Percentiles rank a stretch among this genome's conserved stretches.
phyloP scores from a whole-genome alignment of 2,888 invertebrate species.

The Heliconius aoede region DNA sequence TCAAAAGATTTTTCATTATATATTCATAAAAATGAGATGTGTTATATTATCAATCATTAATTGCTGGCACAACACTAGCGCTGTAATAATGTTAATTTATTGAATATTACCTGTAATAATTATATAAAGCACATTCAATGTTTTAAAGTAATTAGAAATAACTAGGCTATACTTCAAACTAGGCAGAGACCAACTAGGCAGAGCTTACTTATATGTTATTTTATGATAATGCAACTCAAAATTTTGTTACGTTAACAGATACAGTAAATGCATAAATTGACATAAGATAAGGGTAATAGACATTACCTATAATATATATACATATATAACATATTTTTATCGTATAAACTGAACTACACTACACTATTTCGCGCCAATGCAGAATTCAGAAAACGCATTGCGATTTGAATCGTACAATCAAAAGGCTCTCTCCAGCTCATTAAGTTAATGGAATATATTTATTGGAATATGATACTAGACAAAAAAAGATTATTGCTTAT shows the following conservation, averaged over 20 bases:
- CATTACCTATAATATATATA: not conserved
- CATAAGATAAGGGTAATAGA: not conserved
- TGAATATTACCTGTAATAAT: not conserved
- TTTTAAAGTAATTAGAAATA: not conserved
- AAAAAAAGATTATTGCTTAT: not conserved
- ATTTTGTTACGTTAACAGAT: too few species aligned
- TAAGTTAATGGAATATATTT: not conserved
- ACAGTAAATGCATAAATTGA: not conserved
- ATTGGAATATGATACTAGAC: not conserved
- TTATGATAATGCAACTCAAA: not conserved
- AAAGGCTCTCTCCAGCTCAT: not conserved
- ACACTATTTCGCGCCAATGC: conserved; percentile 38
- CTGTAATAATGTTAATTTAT: not conserved
- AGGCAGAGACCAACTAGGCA: too few species aligned
- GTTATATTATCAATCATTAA: not conserved
- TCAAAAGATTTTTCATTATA: not conserved
- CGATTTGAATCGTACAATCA: conserved; percentile 9
- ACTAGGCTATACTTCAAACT: not conserved
- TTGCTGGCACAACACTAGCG: not conserved
- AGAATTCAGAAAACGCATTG: conserved; percentile 35
- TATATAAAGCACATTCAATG: not conserved
- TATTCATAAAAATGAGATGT: not conserved
- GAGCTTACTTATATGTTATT: too few species aligned
- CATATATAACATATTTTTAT: not conserved
- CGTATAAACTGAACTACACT: conserved; percentile 1